Evolutionary conservation across 2,797 vertebrate species (phyloP).

Genomic region (Pteropus rufus): DNA sequence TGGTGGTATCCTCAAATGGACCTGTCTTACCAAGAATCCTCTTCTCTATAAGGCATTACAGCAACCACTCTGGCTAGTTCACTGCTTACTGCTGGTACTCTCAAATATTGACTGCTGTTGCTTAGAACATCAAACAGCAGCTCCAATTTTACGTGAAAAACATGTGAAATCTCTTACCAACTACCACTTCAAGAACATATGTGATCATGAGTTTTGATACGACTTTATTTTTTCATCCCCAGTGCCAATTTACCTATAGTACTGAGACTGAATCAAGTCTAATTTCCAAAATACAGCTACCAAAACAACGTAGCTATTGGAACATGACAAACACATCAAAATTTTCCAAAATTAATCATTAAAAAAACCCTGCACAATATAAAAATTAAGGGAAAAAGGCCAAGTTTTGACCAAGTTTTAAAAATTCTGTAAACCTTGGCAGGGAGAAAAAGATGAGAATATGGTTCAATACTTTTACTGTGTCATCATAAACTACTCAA

Average conservation of each 20-base stretch:
- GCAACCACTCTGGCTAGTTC: background rate
- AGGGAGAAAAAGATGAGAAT: background rate
- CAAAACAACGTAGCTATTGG: conserved; percentile 5
- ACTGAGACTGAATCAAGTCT: background rate
- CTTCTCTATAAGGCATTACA: background rate
- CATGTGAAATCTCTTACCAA: background rate
- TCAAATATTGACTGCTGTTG: background rate
- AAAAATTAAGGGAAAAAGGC: background rate
- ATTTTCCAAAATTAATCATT: background rate
- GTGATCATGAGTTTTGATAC: background rate
- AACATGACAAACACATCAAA: background rate
- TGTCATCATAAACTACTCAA: conserved; percentile 39
- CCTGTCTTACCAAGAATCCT: background rate
- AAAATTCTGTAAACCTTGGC: background rate
- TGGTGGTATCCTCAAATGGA: background rate
- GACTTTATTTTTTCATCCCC: background rate
- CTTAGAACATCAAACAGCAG: conserved; percentile 16
- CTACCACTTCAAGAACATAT: background rate
- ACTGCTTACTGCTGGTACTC: background rate
- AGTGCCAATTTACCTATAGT: background rate
- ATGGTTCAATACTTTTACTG: conserved; percentile 29
- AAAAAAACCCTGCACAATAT: background rate
- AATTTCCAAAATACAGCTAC: background rate
- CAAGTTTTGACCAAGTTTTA: conserved; percentile 14
- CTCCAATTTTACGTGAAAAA: background rate